Evolutionary conservation across 2,797 vertebrate genomes (phyloP).

Genomic region (Sebastes glaucus): DNA sequence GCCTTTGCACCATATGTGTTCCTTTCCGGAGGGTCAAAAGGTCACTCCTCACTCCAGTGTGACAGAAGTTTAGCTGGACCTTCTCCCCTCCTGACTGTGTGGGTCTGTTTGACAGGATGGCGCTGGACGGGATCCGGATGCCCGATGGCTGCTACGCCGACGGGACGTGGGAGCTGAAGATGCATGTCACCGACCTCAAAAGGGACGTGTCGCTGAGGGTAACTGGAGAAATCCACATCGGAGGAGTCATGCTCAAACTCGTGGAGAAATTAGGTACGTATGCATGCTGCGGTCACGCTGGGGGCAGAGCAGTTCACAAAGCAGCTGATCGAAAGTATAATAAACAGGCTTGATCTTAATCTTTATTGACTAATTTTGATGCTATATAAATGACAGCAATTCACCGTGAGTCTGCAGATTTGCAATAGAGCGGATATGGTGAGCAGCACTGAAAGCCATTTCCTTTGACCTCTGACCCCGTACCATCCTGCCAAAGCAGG

Average conservation of each 20-base stretch:
- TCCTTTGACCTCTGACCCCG: conserved; percentile 4
- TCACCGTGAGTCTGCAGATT: neutral
- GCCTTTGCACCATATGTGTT: neutral
- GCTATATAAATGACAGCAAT: neutral
- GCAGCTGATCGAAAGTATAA: conserved; percentile 9
- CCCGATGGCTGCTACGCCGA: conserved; percentile 99
- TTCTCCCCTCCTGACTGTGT: neutral
- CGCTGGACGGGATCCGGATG: conserved; percentile 99
- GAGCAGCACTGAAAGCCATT: neutral
- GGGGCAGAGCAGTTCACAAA: neutral
- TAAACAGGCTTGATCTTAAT: neutral
- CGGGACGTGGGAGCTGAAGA: conserved; percentile 97
- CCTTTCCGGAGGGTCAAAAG: neutral
- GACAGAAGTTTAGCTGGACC: neutral
- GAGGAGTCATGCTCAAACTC: conserved; percentile 98
- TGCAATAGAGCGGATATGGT: neutral
- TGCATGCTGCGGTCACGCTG: conserved; percentile 30
- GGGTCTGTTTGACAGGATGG: conserved; percentile 84
- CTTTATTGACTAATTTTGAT: neutral
- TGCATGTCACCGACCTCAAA: conserved; percentile 96
- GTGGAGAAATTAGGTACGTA: conserved; percentile 96
- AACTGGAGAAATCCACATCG: conserved; percentile 98
- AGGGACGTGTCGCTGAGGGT: conserved; percentile 95
- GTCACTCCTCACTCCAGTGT: conserved; percentile 22
- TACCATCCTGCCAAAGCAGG: neutral